phyloP scores from a whole-genome alignment of 2,113 vertebrate genomes.

The Chunga burmeisteri region DNA sequence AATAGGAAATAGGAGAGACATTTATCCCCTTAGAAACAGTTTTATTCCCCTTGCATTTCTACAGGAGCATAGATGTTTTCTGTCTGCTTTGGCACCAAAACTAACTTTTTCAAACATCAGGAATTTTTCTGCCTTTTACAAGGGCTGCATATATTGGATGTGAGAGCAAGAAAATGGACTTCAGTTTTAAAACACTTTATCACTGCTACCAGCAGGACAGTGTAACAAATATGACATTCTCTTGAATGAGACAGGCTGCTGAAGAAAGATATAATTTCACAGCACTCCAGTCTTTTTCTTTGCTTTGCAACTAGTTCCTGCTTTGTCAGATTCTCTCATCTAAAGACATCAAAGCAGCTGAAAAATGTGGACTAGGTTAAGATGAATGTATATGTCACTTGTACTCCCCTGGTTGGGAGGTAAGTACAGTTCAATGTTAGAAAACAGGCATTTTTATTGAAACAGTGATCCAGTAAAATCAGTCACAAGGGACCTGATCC shows the following conservation, averaged over 20 bases:
- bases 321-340: not conserved
- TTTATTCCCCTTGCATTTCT: constrained; percentile 52
- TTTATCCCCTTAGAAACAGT: constrained; percentile 65
- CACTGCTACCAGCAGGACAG: not conserved
- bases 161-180: constrained; percentile 12
- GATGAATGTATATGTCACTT: not conserved
- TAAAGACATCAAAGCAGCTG: not conserved
- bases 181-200: constrained; percentile 35
- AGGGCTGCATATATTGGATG: constrained; percentile 11
- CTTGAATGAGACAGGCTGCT: not conserved
- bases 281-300: not conserved
- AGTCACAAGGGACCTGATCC: not conserved
- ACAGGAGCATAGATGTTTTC: constrained; percentile 30
- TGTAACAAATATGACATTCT: not conserved
- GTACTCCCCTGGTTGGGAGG: not conserved
- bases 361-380: constrained; percentile 7
- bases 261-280: not conserved
- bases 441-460: not conserved
- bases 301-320: not conserved
- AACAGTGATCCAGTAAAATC: not conserved
- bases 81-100: constrained; percentile 62
- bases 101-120: constrained; percentile 48
- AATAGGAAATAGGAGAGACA: constrained; percentile 58
- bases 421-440: not conserved
- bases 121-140: constrained; percentile 58